Base-by-base conservation (phyloP, 2,113 vertebrate genomes). In the Eubucco bourcierii region DNA sequence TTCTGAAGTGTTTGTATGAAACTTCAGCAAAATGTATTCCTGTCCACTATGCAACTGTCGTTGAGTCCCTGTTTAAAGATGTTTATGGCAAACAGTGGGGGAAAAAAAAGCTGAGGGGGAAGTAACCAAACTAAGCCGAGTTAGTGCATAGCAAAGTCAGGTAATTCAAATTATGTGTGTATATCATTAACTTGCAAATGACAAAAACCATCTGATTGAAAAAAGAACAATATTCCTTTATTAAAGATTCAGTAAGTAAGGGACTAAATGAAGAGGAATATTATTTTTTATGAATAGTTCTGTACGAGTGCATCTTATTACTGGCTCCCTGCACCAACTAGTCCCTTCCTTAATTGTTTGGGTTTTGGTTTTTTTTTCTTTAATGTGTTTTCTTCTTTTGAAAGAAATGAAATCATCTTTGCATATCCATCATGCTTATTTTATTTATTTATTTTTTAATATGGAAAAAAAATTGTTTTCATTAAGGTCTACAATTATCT, bases 401-500 rank as follows among this genome's bases (percentile, higher is more conserved):
- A 85, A 86, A 88, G 29, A 33, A 90, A 60, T 52, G 1, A 71
- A 82, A 77, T 33, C 2, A 5, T 41, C 71, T 90, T 67, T 71
- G 27, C 59, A 66, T 85, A 93, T 91, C 65, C 47, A 73, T 81
- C 33, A 52, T 72, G 52, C 56, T 89, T 84, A 71, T 60, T 92
- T 94, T 52, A 64, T 77, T 24, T 67, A 63, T 82, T 19, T 24
- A 67, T 66, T 84, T 19, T 94, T 89, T 94, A n/a, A n/a, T 96
- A 94, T 94, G 71, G 59, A 93, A 81, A 55, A 79, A 93, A 92
- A 90, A n/a, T n/a, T 75, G 39, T 83, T 94, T 92, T 96, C 84
- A 94, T 94, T 96, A 95, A 91, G 64, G 24, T 50, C 71, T 92
- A 77, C 52, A 94, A 95, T 95, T 91, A 93, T 80, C 83, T 90